Conservation (phyloP, 2,797 vertebrate species). For the Heliangelus exortis region DNA sequence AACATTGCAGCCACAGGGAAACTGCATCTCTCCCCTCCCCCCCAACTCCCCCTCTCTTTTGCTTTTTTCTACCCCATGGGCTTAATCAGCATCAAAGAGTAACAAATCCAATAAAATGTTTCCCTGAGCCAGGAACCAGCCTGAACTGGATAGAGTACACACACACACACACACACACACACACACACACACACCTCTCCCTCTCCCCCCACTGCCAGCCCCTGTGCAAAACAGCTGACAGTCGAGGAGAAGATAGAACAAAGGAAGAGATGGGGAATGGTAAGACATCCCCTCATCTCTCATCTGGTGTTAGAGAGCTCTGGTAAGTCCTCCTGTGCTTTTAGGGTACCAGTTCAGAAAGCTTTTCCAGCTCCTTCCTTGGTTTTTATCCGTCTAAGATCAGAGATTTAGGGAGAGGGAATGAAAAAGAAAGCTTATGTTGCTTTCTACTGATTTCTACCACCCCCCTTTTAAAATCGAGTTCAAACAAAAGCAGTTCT, state of each 20-base stretch:
- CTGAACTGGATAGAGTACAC: constrained; percentile 55
- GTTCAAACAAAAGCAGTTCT: not conserved
- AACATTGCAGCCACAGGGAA: constrained; percentile 60
- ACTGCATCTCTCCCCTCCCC: constrained; percentile 49
- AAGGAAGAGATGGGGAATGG: constrained; percentile 51
- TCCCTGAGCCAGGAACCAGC: constrained; percentile 76
- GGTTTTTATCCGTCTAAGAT: not conserved
- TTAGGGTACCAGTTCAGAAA: not conserved
- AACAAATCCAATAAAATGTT: constrained; percentile 83
- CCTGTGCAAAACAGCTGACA: constrained; percentile 68
- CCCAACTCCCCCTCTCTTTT: constrained; percentile 52
- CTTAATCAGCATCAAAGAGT: constrained; percentile 83
- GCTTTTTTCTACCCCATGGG: constrained; percentile 77
- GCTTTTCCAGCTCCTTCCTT: not conserved
- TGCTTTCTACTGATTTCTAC: not conserved
- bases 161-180: not conserved
- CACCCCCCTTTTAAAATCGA: not conserved
- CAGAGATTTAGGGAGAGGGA: not conserved
- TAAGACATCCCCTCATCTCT: not conserved
- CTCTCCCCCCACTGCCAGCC: constrained; percentile 54
- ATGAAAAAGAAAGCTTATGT: not conserved
- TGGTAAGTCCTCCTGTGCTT: not conserved
- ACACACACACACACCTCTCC: not conserved
- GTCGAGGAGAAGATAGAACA: constrained; percentile 68
- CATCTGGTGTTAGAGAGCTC: not conserved